Evolutionary conservation across 2,888 invertebrate genomes (phyloP).

Genomic region (Xestia sexstrigata): DNA sequence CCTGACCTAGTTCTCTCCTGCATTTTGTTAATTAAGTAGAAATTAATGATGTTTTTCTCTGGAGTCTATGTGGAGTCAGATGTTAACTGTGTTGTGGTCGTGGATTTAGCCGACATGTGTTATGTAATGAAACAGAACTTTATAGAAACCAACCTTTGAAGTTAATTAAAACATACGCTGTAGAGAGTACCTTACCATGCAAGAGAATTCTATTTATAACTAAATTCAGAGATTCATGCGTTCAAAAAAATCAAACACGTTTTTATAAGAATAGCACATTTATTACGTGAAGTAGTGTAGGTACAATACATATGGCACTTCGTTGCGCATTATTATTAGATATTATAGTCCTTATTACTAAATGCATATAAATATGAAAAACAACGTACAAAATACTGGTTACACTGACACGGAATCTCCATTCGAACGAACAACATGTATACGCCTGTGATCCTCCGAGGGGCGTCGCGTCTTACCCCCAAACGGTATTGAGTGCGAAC

Average conservation of each 20-base stretch:
- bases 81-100: not conserved
- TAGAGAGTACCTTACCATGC: not conserved
- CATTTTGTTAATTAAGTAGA: not conserved
- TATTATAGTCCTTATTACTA: constrained; percentile 62
- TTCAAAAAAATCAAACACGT: not conserved
- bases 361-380: constrained; percentile 75
- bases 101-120: no score
- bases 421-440: constrained; percentile 51
- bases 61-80: not conserved
- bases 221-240: no score
- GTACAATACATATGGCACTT: constrained; percentile 86
- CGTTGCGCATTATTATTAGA: constrained; percentile 74
- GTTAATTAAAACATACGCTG: constrained; percentile 11
- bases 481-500: constrained; percentile 16
- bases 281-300: constrained; percentile 79
- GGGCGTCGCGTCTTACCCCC: constrained; percentile 13
- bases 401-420: constrained; percentile 73
- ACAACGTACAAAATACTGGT: constrained; percentile 82
- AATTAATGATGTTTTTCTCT: constrained; percentile 2
- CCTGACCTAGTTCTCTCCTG: constrained; percentile 12
- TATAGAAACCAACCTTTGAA: not conserved
- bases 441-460: constrained; percentile 36
- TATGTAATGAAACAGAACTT: constrained; percentile 6
- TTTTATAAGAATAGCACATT: constrained; percentile 72
- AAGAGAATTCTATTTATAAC: not conserved